Percentiles rank a stretch among this genome's conserved stretches.
phyloP scores from a whole-genome alignment of 2,797 vertebrate species.

The Oryzias dopingdopingensis region DNA sequence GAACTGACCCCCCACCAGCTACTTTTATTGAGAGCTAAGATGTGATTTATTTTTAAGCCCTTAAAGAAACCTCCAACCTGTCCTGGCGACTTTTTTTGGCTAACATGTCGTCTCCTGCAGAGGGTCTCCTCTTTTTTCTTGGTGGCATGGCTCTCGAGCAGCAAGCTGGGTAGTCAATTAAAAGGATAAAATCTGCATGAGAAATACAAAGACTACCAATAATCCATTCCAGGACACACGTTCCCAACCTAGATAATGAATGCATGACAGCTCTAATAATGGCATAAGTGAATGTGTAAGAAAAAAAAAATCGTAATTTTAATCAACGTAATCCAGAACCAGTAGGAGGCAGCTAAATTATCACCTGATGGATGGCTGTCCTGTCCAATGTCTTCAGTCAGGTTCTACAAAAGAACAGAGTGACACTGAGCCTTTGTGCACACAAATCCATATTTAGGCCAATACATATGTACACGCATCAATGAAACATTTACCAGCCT shows the following conservation, averaged over 20 bases:
- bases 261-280: background rate
- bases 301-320: no score
- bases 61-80: slow-evolving; percentile 76
- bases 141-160: slow-evolving; percentile 98
- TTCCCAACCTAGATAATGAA: background rate
- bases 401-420: slow-evolving; percentile 80
- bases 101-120: slow-evolving; percentile 93
- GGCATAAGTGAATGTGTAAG: background rate
- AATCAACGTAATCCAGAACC: no score
- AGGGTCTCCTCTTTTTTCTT: slow-evolving; percentile 99
- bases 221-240: background rate
- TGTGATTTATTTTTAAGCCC: background rate
- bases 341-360: background rate
- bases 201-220: background rate
- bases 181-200: background rate
- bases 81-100: slow-evolving; percentile 99
- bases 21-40: background rate
- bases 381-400: slow-evolving; percentile 96
- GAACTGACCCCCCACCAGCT: background rate
- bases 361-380: slow-evolving; percentile 95
- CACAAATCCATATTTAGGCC: slow-evolving; percentile 11
- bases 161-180: slow-evolving; percentile 79
- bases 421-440: slow-evolving; percentile 4
- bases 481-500: slow-evolving; percentile 87
- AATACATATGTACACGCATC: slow-evolving; percentile 10